These are phyloP conservation scores for Odontesthes bonariensis DNA, from an alignment of 2,113 vertebrate genomes.

Conservation along the genomic window DNA sequence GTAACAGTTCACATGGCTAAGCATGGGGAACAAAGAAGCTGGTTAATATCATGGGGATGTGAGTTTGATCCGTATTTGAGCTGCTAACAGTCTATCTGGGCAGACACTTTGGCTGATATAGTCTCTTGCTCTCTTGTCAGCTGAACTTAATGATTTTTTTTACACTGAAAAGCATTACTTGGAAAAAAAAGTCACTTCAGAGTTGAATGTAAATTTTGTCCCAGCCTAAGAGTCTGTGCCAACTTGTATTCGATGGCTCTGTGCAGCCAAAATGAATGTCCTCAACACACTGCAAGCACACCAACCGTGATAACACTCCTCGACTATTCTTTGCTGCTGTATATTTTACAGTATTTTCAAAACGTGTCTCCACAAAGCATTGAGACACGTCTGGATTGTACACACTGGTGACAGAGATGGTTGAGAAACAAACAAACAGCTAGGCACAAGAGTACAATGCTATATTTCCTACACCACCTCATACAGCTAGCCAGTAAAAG, in stretches of 20 bases:
- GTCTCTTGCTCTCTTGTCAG: conserved; percentile 19
- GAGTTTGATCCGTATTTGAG: conserved; percentile 43
- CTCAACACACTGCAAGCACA: too few species aligned
- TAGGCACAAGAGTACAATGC: neutral
- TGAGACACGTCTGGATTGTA: neutral
- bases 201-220: neutral
- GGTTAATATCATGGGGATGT: conserved; percentile 44
- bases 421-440: neutral
- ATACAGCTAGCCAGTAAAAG: neutral
- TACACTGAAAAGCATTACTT: conserved; percentile 47
- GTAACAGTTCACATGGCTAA: conserved; percentile 48
- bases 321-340: too few species aligned
- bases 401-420: neutral
- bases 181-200: conserved; percentile 8
- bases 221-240: neutral
- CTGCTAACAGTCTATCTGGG: conserved; percentile 56
- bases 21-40: conserved; percentile 49
- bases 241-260: neutral
- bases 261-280: neutral
- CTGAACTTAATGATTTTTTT: conserved; percentile 41
- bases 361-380: neutral
- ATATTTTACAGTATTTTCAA: neutral
- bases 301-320: too few species aligned
- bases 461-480: neutral
- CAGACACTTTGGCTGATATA: conserved; percentile 39